Evolutionary conservation across 2,888 invertebrate genomes (phyloP).

Genomic region (Pristionchus maxplancki): DNA sequence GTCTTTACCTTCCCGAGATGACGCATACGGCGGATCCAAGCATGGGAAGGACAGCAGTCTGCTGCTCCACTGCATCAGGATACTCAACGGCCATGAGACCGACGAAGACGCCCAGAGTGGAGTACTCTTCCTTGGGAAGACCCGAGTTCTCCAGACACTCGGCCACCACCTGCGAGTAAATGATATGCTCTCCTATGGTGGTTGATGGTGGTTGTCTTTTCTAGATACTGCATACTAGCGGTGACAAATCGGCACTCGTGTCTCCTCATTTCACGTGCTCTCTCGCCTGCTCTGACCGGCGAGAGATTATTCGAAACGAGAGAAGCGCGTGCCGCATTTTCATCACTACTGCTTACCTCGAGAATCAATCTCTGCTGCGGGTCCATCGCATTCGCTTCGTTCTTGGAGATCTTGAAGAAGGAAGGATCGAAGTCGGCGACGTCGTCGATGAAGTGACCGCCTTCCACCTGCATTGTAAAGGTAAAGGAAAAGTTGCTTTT

Average conservation of each 20-base stretch:
- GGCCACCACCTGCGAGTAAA: constrained; percentile 48
- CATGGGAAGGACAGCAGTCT: constrained; percentile 63
- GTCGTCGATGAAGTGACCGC: constrained; percentile 69
- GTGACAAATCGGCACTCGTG: too few relatives aligned
- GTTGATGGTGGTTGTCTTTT: neutral
- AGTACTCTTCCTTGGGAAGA: constrained; percentile 41
- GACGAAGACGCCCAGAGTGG: constrained; percentile 68
- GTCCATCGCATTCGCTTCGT: constrained; percentile 74
- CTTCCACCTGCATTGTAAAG: constrained; percentile 51
- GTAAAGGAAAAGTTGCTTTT: neutral
- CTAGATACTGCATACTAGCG: too few relatives aligned
- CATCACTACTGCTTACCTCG: constrained; percentile 56
- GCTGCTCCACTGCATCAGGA: constrained; percentile 63
- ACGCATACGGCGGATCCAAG: constrained; percentile 67
- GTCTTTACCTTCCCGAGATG: constrained; percentile 66
- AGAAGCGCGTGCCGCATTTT: neutral
- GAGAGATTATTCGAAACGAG: too few relatives aligned
- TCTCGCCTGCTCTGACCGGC: too few relatives aligned
- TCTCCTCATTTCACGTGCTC: too few relatives aligned
- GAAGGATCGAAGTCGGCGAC: constrained; percentile 69
- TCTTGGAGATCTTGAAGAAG: constrained; percentile 72
- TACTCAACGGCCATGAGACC: constrained; percentile 76
- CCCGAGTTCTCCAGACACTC: constrained; percentile 74
- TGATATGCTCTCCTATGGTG: neutral
- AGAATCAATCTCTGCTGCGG: constrained; percentile 74